Evolutionary conservation across 2,113 vertebrate species (phyloP).

Genomic region (Oncorhynchus mykiss): DNA sequence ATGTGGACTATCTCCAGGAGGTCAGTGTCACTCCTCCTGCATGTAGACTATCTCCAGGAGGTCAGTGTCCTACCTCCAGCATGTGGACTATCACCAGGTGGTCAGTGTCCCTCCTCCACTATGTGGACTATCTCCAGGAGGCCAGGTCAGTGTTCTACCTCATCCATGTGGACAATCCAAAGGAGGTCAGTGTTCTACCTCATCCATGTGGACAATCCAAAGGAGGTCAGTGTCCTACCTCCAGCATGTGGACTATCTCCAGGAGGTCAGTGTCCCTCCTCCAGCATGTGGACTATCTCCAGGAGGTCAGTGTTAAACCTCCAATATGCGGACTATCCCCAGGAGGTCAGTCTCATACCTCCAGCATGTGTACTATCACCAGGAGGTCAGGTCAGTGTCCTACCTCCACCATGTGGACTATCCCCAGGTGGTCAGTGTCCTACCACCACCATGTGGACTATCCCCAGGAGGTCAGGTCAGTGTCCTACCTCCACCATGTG

Average conservation of each 20-base stretch:
- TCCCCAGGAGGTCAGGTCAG: slow-evolving; percentile 43
- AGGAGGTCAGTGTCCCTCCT: slow-evolving; percentile 72
- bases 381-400: too few species aligned
- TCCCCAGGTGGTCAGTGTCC: slow-evolving; percentile 47
- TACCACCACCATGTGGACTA: slow-evolving; percentile 89
- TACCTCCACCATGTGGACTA: slow-evolving; percentile 89
- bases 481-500: slow-evolving; percentile 88
- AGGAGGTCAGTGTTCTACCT: too few species aligned
- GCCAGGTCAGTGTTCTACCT: too few species aligned
- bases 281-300: slow-evolving; percentile 83
- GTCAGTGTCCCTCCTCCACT: background rate
- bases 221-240: slow-evolving; percentile 72
- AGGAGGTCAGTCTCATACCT: too few species aligned
- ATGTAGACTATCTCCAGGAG: slow-evolving; percentile 78
- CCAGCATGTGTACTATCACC: too few species aligned
- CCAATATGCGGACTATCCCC: background rate
- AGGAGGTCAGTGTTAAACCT: slow-evolving; percentile 43
- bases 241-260: slow-evolving; percentile 83
- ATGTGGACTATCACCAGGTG: too few species aligned
- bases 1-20: too few species aligned
- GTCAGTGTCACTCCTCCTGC: slow-evolving; percentile 78
- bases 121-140: too few species aligned
- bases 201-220: too few species aligned
- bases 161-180: too few species aligned
- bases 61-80: too few species aligned